These are phyloP conservation scores for Leptinotarsa juncta DNA, from an alignment of 2,888 invertebrate species.

Conservation along the genomic window DNA sequence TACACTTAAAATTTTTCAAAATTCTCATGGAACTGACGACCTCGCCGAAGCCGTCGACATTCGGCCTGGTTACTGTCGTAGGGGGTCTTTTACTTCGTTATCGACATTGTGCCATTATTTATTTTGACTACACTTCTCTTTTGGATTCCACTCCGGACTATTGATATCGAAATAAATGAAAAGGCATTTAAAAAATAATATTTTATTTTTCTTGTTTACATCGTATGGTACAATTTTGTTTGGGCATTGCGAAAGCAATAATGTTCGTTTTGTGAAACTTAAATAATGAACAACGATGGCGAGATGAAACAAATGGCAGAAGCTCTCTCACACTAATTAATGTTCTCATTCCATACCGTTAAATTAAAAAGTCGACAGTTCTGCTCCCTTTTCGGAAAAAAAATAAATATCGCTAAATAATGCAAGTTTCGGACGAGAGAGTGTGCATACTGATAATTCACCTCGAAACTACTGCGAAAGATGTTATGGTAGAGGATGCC, in stretches of 20 bases:
- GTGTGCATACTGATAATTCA: constrained; percentile 30
- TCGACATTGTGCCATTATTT: too few species aligned
- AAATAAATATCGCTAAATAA: constrained; percentile 46
- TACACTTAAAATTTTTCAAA: too few species aligned
- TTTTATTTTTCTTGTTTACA: constrained; percentile 59
- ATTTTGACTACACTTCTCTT: too few species aligned
- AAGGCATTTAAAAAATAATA: constrained; percentile 54
- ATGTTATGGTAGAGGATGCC: constrained; percentile 58
- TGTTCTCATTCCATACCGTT: constrained; percentile 60
- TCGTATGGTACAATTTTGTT: constrained; percentile 60
- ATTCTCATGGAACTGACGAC: too few species aligned
- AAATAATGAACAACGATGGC: constrained; percentile 62
- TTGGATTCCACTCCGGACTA: too few species aligned
- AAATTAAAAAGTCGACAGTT: constrained; percentile 56
- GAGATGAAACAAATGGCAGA: constrained; percentile 62
- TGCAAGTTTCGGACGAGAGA: constrained; percentile 36
- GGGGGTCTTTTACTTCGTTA: too few species aligned
- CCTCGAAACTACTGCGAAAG: constrained; percentile 42
- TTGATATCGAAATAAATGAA: constrained; percentile 16
- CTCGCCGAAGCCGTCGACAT: too few species aligned
- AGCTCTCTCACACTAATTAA: constrained; percentile 65
- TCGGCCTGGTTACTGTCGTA: too few species aligned
- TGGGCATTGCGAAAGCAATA: constrained; percentile 59
- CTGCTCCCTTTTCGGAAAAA: constrained; percentile 57
- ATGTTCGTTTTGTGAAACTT: constrained; percentile 56